Evolutionary conservation across 2,888 invertebrate genomes (phyloP), one percentile per base, ranked within the genome.

Genomic region (Drosophila pseudotalamancana): DNA sequence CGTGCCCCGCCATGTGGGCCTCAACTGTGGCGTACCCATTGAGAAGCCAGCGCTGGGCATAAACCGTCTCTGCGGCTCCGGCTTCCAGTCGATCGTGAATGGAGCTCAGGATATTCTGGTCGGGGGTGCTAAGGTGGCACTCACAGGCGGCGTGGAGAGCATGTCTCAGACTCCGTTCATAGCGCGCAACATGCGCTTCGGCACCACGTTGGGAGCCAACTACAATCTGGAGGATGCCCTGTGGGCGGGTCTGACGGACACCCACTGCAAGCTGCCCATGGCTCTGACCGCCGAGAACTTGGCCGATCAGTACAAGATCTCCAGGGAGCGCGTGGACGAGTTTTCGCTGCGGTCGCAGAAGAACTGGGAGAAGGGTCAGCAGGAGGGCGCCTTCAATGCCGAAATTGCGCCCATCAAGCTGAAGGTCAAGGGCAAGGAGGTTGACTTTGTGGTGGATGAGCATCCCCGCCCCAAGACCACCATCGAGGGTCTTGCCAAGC

Each of bases 31-130:
- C 40, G 94, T 99, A 53, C 97, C 98, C 6, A 92, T 95, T 72
- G 95, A 97, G 39, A 94, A 92, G 62, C 98, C 98, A 1, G 98
- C 97, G 0, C 92, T 97, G 1, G 95, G 95, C 46, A 94, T 99
- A 43, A 99, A 99, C 92, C 93, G 99, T 68, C 93, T 99, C 14
- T 99, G 99, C 91, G 99, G 99, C 12, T 98, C 98, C 25, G 99
- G 99, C 1, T 99, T 99, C 92, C 99, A 99, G 90, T 94, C 99
- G 0, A 93, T 99, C 66, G 94, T 98, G 14, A 97, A 95, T 92
- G 97, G 96, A 51, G 96, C 96, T 31, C 98, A 98, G 96, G 98
- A 98, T 89, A 98, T 99, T 74, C 82, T 95, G 50, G 92, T 95
- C 8, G 98, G 98, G 25, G 95, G 95, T 67, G 95, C 97, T 2